These are phyloP conservation scores for Drosophila falleni DNA, from an alignment of 2,888 invertebrate species.

Conservation along the genomic window DNA sequence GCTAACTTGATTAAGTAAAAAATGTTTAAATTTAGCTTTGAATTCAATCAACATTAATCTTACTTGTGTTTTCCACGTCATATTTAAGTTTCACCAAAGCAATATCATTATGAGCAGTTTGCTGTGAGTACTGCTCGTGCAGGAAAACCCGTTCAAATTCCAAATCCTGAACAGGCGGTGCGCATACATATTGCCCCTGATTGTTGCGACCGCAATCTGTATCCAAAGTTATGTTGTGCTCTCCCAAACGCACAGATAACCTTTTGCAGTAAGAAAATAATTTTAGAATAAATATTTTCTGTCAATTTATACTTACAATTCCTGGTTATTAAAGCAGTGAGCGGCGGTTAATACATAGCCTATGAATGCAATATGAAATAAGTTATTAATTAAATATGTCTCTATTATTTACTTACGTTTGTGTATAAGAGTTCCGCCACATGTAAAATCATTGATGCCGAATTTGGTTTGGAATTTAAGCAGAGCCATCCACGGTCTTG, in stretches of 20 bases:
- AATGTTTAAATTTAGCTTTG: not conserved
- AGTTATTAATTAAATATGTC: no score
- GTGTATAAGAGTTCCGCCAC: slow-evolving; percentile 39
- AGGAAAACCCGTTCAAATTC: not conserved
- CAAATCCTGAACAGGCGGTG: slow-evolving; percentile 25
- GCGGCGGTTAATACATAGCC: slow-evolving; percentile 48
- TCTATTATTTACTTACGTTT: slow-evolving; percentile 23
- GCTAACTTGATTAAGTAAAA: not conserved
- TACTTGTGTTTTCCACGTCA: not conserved
- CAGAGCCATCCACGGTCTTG: slow-evolving; percentile 48
- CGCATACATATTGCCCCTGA: fast-evolving
- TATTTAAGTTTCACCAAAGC: slow-evolving; percentile 31
- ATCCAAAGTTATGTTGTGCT: not conserved
- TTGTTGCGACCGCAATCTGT: not conserved
- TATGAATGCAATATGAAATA: not conserved
- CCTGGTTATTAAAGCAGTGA: slow-evolving; percentile 17
- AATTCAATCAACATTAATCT: not conserved
- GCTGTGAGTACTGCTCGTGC: not conserved
- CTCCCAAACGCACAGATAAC: slow-evolving; percentile 21
- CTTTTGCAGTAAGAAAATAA: not conserved
- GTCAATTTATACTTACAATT: slow-evolving; percentile 26
- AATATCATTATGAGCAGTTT: slow-evolving; percentile 20
- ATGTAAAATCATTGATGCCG: not conserved
- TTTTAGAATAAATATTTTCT: no score
- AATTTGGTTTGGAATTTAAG: not conserved